Base-by-base conservation (phyloP, 2,113 vertebrate species). In the Lophius piscatorius region DNA sequence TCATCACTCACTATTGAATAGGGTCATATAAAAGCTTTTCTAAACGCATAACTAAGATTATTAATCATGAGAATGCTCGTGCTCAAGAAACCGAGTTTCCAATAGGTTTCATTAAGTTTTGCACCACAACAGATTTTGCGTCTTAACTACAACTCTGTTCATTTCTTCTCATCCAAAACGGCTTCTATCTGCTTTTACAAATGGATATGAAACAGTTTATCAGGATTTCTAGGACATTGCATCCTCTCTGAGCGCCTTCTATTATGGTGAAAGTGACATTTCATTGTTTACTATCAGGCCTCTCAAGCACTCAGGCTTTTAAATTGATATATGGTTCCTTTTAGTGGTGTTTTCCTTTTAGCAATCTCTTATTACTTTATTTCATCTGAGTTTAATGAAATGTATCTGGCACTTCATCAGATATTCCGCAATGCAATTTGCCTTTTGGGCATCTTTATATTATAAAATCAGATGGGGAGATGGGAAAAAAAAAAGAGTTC, bases 331-430 rank as follows among this genome's bases (percentile, higher is more conserved):
- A 87, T 85, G 67, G 70, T 50, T 70, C 70, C 52, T 81, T 74
- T 80, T 71, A 82, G 60, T 11, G 17, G 62, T 71, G 70, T 69
- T 66, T 78, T 87, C 74, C 76, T 84, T 77, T 86, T 82, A 86
- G 81, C 79, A 39, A 63, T 65, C 61, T 50, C 64, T 67, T 88
- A 84, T 81, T 87, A 78, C 72, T 82, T 87, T 84, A 87, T 82
- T 85, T 83, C 79, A 85, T 84, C 72, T 52, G 71, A 78, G 85
- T 84, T 84, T 86, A 89, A 87, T 89, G 87, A 87, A 89, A 87
- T 89, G 85, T 77, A 80, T 87, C 83, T 80, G 71, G 78, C 78
- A 87, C 76, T 78, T 86, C 81, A 86, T 89, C 83, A 85, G 81
- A 67, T 70, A 83, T 82, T 80, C 70, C 1, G 23, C 75, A 67